A percentile compares a stretch with the other conserved stretches of the same genome.
These are phyloP conservation scores for Lates calcarifer DNA, from an alignment of 2,113 vertebrate genomes.

Conservation along the genomic window DNA sequence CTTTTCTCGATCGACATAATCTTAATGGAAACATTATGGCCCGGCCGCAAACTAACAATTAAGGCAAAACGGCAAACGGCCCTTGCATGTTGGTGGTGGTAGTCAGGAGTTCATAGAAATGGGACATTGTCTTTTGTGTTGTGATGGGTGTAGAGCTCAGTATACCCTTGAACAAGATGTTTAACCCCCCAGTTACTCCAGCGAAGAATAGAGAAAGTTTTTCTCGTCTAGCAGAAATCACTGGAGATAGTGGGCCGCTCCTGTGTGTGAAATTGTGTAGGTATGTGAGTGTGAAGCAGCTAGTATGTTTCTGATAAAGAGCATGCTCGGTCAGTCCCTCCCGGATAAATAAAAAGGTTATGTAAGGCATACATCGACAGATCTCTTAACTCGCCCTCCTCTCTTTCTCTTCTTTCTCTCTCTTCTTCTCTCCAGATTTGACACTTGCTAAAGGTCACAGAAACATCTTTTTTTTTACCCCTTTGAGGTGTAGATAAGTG, in stretches of 20 bases:
- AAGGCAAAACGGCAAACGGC: constrained; percentile 61
- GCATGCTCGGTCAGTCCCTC: constrained; percentile 56
- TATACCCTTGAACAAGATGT: constrained; percentile 24
- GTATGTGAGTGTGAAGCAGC: constrained; percentile 46
- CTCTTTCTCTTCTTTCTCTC: constrained; percentile 43
- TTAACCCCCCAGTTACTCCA: background rate
- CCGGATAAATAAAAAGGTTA: constrained; percentile 75
- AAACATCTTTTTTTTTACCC: constrained; percentile 73
- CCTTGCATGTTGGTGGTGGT: constrained; percentile 13
- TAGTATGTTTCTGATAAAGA: constrained; percentile 67
- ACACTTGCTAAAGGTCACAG: constrained; percentile 79
- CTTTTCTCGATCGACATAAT: constrained; percentile 76
- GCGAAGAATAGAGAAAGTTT: constrained; percentile 29
- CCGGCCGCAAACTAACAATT: constrained; percentile 74
- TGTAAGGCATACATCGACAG: constrained; percentile 68
- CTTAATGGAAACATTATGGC: constrained; percentile 82
- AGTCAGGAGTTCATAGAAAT: constrained; percentile 34
- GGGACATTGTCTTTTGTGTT: constrained; percentile 6
- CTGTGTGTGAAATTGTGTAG: constrained; percentile 49
- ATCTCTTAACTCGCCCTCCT: constrained; percentile 63
- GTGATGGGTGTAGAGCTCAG: background rate
- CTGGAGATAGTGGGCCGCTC: constrained; percentile 26
- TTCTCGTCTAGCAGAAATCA: constrained; percentile 37
- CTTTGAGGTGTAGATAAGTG: constrained; percentile 83
- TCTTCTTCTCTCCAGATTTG: constrained; percentile 71